Base-by-base conservation (phyloP, 2,113 vertebrate species). In the Perccottus glenii region DNA sequence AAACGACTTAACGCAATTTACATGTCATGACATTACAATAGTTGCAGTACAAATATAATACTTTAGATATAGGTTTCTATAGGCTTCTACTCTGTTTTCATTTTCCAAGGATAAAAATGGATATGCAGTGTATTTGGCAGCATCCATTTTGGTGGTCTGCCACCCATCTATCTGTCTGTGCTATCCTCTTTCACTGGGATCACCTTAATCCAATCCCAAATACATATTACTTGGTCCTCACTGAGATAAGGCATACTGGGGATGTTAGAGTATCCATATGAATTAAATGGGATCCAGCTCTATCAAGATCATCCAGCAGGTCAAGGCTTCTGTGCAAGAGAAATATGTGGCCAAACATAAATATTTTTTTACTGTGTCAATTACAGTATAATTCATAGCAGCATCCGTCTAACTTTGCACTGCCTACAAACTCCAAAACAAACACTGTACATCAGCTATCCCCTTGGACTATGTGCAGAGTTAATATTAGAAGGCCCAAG, bases 241-340 rank as follows among this genome's bases (percentile, higher is more conserved):
- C 48, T 74, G 79, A 81, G 84, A 86, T 86, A 88, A 87, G 77
- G 67, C 40, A 75, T 75, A 71, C 64, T 74, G 64, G 51, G 64
- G 45, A 80, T 78, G 76, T 78, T 71, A 38, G 74, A 67, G 71
- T 83, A 86, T 81, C 85, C 71, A 80, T 80, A 83, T 82, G 74
- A 84, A 88, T 86, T 84, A 86, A 91, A 82, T 80, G 67, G 82
- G 78, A 69, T 15, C 75, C 50, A 59, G 62, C 70, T 81, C 68
- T 82, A 85, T 89, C 84, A 78, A 80, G 77, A 88, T 90, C 87
- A 70, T 81, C 73, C 81, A 53, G 63, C 62, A 80, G 71, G 78
- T 85, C 76, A 88, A 72, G 75, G 77, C 69, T 56, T n/a, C 71
- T 61, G 64, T 78, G 77, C 53, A 53, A 68, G 55, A 75, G 59